These are phyloP conservation scores for Hydraecia micacea DNA, from an alignment of 2,888 invertebrate species.

Conservation along the genomic window DNA sequence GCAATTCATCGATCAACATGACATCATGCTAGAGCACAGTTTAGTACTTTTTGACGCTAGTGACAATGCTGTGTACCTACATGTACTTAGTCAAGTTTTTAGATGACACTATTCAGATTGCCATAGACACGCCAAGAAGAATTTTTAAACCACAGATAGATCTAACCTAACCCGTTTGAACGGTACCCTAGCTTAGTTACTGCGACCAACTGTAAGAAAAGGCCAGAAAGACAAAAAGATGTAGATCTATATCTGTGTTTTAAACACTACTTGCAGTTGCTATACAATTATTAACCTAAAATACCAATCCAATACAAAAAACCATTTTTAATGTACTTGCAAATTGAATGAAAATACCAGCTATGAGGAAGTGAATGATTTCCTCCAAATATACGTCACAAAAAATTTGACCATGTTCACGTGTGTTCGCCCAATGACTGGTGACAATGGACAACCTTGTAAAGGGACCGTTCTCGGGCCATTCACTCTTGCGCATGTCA, in stretches of 20 bases:
- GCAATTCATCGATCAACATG: too few relatives aligned
- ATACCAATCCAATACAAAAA: neutral
- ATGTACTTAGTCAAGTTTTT: neutral
- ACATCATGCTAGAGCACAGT: neutral
- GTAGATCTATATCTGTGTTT: too few relatives aligned
- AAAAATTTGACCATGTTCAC: slow-evolving; percentile 27
- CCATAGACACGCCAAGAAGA: neutral
- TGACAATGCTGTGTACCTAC: neutral
- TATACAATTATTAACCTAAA: neutral
- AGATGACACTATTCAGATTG: neutral
- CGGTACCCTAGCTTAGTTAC: too few relatives aligned
- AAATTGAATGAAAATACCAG: slow-evolving; percentile 17
- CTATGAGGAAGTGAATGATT: slow-evolving; percentile 44
- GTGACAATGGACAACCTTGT: slow-evolving; percentile 51
- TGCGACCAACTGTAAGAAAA: too few relatives aligned
- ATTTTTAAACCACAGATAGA: too few relatives aligned
- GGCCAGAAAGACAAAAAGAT: too few relatives aligned
- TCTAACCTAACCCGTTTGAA: too few relatives aligned
- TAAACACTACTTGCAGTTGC: neutral
- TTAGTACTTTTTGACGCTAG: neutral
- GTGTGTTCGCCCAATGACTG: neutral
- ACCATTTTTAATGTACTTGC: slow-evolving; percentile 16
- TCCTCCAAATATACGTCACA: slow-evolving; percentile 31
- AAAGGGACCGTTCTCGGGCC: slow-evolving; percentile 51
- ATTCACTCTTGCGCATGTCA: slow-evolving; percentile 51